Base-by-base conservation (phyloP, 2,888 invertebrate species). In the Cheilosia grossa region DNA sequence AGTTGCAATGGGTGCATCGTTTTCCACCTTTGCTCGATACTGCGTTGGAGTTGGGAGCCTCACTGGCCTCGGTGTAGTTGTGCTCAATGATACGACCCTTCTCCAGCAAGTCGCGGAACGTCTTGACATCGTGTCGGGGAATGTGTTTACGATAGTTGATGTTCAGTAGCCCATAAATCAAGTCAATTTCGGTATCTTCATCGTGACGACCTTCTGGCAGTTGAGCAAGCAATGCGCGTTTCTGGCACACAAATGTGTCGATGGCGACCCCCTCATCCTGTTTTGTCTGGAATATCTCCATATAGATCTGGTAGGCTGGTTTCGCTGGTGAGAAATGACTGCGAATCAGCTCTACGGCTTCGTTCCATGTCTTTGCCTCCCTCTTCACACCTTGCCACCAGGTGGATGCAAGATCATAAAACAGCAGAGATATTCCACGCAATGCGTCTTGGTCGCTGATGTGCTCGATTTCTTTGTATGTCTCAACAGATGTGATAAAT, bases 331-430 rank as follows among this genome's bases (percentile, higher is more conserved):
- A 90, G 69, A 91, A 91, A 80, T 91, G 90, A 40, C 90, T 91
- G 3, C 91, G 89, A 49, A 91, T 88, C 15, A 91, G 88, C 1
- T 51, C 88, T 54, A 91, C 87, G 42, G 88, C 91, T n/a, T 91
- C 90, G 7, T 87, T 87, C 90, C 91, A 91, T n/a, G 89, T 89
- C 61, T 89, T 88, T 7, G 90, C 91, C 83, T 91, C 91, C 73
- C 89, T 89, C 30, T 89, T 89, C 0, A 91, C 89, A 64, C 91
- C 91, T 87, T 91, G 91, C 91, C 91, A 91, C 91, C 91, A 91
- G 21, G 89, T 90, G 9, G 89, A 89, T 5, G 91, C 91, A 24
- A 90, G 81, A 33, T 90, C 90, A 19, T 53, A 88, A 77, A 91
- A 89, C 5, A 91, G 87, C 72, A 91, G 83, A 15, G 91, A 90